Evolutionary conservation across 2,888 invertebrate genomes (phyloP).

Genomic region (Ditula angustiorana): DNA sequence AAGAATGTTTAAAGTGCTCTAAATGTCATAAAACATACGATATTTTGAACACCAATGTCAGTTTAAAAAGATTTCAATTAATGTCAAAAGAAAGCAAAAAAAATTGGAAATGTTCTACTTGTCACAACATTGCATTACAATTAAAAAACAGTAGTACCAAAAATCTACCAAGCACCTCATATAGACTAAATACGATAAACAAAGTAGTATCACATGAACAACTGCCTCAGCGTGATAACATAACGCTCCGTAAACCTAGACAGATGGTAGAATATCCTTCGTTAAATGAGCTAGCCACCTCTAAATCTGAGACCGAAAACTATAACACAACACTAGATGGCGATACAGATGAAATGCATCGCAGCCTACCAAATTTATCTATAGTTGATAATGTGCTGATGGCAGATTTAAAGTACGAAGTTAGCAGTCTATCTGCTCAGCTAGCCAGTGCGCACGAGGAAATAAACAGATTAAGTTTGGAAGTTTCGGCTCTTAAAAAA

Average conservation of each 20-base stretch:
- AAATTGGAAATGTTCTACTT: not conserved
- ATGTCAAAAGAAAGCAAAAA: not conserved
- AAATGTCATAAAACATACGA: not conserved
- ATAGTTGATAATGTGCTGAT: not conserved
- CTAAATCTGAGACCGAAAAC: not conserved
- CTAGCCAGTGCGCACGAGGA: constrained; percentile 4
- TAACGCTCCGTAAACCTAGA: not conserved
- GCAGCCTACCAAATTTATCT: not conserved
- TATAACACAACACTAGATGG: constrained; percentile 5
- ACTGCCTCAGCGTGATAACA: not conserved
- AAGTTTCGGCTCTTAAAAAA: not conserved
- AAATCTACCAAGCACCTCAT: not conserved
- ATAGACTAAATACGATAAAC: not conserved
- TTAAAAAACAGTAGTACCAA: no score
- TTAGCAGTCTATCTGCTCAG: not conserved
- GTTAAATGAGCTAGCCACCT: not conserved
- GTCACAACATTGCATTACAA: no score
- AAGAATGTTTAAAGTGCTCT: not conserved
- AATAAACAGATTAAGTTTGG: not conserved
- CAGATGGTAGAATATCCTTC: not conserved
- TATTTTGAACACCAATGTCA: not conserved
- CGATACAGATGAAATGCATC: constrained; percentile 2
- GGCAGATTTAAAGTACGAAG: not conserved
- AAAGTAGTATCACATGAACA: not conserved
- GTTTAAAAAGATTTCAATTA: not conserved